Evolutionary conservation across 30 jellyfish, hydroid and myxozoan species (phyloP), one percentile per base, ranked within the genome.

Genomic region (Chironex yamaguchii): DNA sequence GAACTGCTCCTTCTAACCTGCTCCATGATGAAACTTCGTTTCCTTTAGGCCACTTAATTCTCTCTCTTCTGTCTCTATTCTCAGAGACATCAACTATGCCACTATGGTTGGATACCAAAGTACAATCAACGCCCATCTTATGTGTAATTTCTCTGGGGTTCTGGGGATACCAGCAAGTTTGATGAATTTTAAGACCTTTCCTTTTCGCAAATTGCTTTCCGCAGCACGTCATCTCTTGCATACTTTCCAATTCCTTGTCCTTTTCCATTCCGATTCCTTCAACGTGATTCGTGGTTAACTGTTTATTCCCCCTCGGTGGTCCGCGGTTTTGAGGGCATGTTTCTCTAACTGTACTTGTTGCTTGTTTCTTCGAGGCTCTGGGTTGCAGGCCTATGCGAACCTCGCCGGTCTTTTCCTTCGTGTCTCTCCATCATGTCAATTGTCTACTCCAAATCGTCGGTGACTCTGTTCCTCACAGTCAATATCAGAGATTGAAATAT

Each of bases 301-400:
- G 32, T 58, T 11, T 58, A 25, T 58, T 25, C 73, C 21, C 73
- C 73, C 32, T 25, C 73, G 73, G 73, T 58, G 73, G 32, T 58
- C 73, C 73, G 26, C 32, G 73, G 73, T 25, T 25, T 58, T 58
- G 73, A 25, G 32, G 73, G 73, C 73, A 58, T 58, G 73, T 25
- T 58, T 25, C 32, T 14, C 32, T 58, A 58, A 14, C 34, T 58
- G 32, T 20, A 58, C 73, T 58, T 58, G 73, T 58, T 58, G 73
- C 73, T 42, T 42, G 9, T 42, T 42, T 42, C 9, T 42, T 42
- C 58, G 17, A 17, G 58, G 58, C 17, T 42, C 58, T 42, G 17
- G 58, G 58, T 42, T 42, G 58, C 58, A 42, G 13, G 17, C 58
- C 17, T 9, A 42, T 17, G 17, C 9, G 58, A 9, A 9, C 58